These are phyloP conservation scores for Calosoma granatense DNA, from an alignment of 1,140 invertebrate species.

Conservation along the genomic window DNA sequence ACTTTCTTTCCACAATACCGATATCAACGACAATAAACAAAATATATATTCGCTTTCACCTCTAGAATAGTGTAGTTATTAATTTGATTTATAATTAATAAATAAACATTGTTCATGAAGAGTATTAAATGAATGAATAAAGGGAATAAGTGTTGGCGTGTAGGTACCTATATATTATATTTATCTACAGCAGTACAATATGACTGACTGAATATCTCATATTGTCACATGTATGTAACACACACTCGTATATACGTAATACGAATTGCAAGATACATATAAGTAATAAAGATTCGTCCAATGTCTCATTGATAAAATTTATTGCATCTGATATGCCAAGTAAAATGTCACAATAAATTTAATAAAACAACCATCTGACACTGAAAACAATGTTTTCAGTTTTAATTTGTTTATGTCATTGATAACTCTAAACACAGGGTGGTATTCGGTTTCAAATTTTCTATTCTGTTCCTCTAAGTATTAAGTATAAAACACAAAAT, in stretches of 20 bases:
- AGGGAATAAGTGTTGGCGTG: not conserved
- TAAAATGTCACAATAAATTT: slow-evolving; percentile 3
- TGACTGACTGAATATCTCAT: too few relatives aligned
- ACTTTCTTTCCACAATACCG: too few relatives aligned
- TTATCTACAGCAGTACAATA: too few relatives aligned
- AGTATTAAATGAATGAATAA: not conserved
- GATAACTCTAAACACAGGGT: not conserved
- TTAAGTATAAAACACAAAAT: not conserved
- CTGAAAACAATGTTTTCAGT: not conserved
- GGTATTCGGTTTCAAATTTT: not conserved
- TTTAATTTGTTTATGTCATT: not conserved
- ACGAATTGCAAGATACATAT: not conserved
- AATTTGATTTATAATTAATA: too few relatives aligned
- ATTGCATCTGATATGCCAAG: not conserved
- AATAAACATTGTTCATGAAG: not conserved
- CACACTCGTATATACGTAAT: too few relatives aligned
- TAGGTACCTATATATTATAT: too few relatives aligned
- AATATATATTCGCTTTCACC: too few relatives aligned
- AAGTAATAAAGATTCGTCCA: not conserved
- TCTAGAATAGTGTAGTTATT: too few relatives aligned
- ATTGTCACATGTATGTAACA: too few relatives aligned
- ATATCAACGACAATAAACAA: too few relatives aligned
- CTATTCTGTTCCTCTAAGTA: not conserved
- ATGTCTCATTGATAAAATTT: slow-evolving; percentile 8
- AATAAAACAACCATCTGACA: slow-evolving; percentile 1